Conservation (phyloP, 2,113 vertebrate species). For the Corapipo altera region DNA sequence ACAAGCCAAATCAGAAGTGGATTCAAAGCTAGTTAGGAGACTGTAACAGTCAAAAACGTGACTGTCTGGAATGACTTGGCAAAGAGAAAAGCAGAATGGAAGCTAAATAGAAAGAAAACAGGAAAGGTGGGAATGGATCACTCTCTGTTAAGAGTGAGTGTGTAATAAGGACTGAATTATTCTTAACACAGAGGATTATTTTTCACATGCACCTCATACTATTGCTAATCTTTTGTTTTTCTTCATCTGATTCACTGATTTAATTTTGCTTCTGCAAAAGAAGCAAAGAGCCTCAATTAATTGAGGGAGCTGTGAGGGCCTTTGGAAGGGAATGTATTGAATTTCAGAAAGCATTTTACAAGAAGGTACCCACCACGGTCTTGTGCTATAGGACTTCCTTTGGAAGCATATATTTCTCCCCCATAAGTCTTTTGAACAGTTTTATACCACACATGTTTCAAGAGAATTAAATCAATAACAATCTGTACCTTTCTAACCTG, state of each 20-base stretch:
- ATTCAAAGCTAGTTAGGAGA: not conserved
- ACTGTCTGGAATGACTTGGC: not conserved
- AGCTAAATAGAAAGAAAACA: not conserved
- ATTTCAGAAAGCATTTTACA: conserved; percentile 40
- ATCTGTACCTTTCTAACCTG: conserved; percentile 66
- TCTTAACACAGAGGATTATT: not conserved
- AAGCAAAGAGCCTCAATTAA: conserved; percentile 1
- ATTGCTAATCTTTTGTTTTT: conserved; percentile 25
- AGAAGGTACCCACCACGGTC: not conserved
- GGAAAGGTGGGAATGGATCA: not conserved
- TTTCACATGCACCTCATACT: not conserved
- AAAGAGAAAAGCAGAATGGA: not conserved
- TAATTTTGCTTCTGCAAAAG: conserved; percentile 47
- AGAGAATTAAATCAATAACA: conserved; percentile 73
- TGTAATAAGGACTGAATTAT: not conserved
- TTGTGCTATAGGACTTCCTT: conserved; percentile 42
- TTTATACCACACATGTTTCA: conserved; percentile 69
- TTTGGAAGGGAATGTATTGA: conserved; percentile 25
- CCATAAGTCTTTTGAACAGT: conserved; percentile 61
- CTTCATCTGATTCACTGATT: conserved; percentile 48
- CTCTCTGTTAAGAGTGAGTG: not conserved
- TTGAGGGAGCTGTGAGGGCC: not conserved
- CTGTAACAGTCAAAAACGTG: not conserved
- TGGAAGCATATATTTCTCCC: conserved; percentile 52
- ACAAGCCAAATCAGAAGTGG: not conserved